These are phyloP conservation scores for Manis pentadactyla DNA, from an alignment of 2,797 vertebrate species.

Conservation along the genomic window DNA sequence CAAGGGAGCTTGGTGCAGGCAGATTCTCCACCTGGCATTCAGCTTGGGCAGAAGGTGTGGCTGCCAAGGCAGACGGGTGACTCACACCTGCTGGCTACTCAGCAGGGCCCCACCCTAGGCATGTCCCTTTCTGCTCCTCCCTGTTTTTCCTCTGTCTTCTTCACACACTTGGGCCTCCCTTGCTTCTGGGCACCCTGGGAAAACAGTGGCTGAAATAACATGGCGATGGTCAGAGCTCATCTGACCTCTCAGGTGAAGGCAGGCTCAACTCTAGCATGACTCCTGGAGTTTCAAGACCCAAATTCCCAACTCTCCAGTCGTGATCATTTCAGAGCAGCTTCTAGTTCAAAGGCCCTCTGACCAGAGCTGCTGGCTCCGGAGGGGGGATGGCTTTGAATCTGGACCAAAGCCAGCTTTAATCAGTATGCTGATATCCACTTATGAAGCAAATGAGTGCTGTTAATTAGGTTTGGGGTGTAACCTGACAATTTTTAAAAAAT, in stretches of 20 bases:
- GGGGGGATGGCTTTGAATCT: slow-evolving; percentile 36
- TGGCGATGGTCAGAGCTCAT: slow-evolving; percentile 74
- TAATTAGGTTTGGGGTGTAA: slow-evolving; percentile 55
- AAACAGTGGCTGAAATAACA: slow-evolving; percentile 78
- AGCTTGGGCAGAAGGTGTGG: slow-evolving; percentile 83
- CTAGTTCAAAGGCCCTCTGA: slow-evolving; percentile 68
- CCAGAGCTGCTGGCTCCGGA: slow-evolving; percentile 7
- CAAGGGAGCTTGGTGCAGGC: slow-evolving; percentile 76
- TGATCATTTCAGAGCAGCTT: slow-evolving; percentile 21
- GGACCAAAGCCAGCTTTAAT: slow-evolving; percentile 53
- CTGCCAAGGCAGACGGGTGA: slow-evolving; percentile 84
- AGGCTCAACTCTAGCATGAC: background rate
- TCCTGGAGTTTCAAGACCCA: slow-evolving; percentile 53
- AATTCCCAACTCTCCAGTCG: slow-evolving; percentile 53
- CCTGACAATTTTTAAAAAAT: background rate
- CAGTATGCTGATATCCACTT: slow-evolving; percentile 10
- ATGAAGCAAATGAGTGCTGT: background rate
- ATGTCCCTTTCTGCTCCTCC: slow-evolving; percentile 80
- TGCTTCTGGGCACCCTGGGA: slow-evolving; percentile 81
- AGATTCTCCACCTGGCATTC: slow-evolving; percentile 82
- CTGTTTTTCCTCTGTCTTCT: slow-evolving; percentile 70
- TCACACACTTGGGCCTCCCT: slow-evolving; percentile 76
- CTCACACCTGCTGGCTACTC: slow-evolving; percentile 81
- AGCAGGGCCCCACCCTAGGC: slow-evolving; percentile 85
- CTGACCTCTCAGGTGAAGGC: slow-evolving; percentile 17